Base-by-base conservation (phyloP, 1,140 invertebrate species). In the Acromyrmex charruanus region DNA sequence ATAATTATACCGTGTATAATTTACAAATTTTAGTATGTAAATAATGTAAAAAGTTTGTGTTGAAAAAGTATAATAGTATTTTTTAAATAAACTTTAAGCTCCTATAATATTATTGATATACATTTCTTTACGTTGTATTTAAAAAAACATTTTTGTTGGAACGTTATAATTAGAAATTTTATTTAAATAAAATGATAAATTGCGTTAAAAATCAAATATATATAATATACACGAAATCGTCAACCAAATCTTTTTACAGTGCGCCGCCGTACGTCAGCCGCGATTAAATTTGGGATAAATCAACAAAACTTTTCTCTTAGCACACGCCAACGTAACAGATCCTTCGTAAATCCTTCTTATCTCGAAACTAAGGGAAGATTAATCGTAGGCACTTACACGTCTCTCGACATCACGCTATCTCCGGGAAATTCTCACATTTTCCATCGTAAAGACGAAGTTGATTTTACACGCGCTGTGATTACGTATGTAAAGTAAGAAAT, bases 281-380 rank as follows among this genome's bases (percentile, higher is more conserved):
- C 68, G 80, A 84, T 58, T 84, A 84, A 74, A 84, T 84, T 84
- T 74, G 12, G 80, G 55, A 84, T 84, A 84, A 84, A 84, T 84
- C 80, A 84, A 84, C 69, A 39, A 84, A 84, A 84, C 80, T 84
- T 84, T 84, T 84, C 80, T 74, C 80, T 28, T 14, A 44, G 39
- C 55, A 72, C 80, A 74, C 55, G 39, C 55, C 39, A 69, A 74
- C 80, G 55, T 82, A 74, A 53, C 55, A 59, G n/a, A 86, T 77
- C 74, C 77, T 44, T 51, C 63, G 88, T 87, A 89, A 89, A 89
- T 89, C 84, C 89, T 79, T 44, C 87, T 90, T 89, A 90, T 89
- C 89, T 84, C 49, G 28, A 59, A 25, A 35, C 68, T 69, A 69
- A 63, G 87, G 44, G 21, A 82, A 82, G 88, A 89, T 89, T 90